A percentile compares a stretch with the other conserved stretches of the same genome.
phyloP scores from a whole-genome alignment of 2,797 vertebrate genomes.

The Pangasius macronema region DNA sequence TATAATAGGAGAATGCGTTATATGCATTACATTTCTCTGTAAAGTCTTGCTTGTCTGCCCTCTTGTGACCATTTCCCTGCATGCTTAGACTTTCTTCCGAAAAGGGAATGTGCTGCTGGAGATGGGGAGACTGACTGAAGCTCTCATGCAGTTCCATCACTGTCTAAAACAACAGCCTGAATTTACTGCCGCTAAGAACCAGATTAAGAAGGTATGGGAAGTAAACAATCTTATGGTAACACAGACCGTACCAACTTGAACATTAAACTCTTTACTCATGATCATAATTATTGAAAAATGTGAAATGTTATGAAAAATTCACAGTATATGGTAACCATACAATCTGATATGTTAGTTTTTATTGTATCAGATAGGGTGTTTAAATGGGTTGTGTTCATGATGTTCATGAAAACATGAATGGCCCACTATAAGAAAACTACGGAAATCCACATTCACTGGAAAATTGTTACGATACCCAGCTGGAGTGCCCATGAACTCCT shows the following conservation, averaged over 20 bases:
- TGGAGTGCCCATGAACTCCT: too few relatives aligned
- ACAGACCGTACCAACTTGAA: not conserved
- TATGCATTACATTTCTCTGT: slow-evolving; percentile 6
- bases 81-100: slow-evolving; percentile 79
- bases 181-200: slow-evolving; percentile 75
- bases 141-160: slow-evolving; percentile 78
- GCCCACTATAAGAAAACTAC: not conserved
- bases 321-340: not conserved
- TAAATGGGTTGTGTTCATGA: not conserved
- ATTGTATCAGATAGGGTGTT: not conserved
- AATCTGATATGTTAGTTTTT: not conserved
- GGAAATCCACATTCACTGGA: not conserved
- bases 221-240: not conserved
- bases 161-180: slow-evolving; percentile 80
- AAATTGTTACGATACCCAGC: not conserved
- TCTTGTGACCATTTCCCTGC: not conserved
- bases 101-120: slow-evolving; percentile 85
- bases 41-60: not conserved
- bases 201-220: slow-evolving; percentile 79
- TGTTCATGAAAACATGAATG: not conserved
- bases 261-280: not conserved
- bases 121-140: slow-evolving; percentile 79
- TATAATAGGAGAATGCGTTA: not conserved
- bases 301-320: not conserved
- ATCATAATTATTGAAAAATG: not conserved